A percentile compares a stretch with the other conserved stretches of the same genome.
Conservation (phyloP, 1,140 invertebrate genomes). For the Drosophila tsacasi region DNA sequence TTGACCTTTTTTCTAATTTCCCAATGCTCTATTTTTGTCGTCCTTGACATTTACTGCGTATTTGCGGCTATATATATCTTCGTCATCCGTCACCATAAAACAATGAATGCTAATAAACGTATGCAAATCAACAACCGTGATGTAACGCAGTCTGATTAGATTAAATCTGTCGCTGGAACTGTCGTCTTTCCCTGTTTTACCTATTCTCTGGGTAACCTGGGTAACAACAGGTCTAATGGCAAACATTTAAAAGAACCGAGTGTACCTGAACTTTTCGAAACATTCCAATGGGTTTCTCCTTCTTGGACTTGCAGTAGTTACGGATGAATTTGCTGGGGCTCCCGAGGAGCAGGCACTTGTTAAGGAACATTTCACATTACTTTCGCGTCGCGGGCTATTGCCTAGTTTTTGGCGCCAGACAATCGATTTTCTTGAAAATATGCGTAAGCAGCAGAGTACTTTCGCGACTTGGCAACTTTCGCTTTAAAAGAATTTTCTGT, state of each 20-base stretch:
- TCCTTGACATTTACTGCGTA: constrained; percentile 12
- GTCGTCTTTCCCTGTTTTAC: background rate
- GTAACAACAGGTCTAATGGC: constrained; percentile 45
- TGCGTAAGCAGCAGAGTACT: constrained; percentile 1
- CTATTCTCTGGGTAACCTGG: constrained; percentile 28
- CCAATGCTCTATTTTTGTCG: background rate
- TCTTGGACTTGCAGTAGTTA: constrained; percentile 38
- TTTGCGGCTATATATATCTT: background rate
- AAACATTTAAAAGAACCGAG: background rate
- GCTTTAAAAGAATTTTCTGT: constrained; percentile 26
- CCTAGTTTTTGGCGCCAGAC: constrained; percentile 60
- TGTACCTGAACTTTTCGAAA: constrained; percentile 65
- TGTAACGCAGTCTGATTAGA: constrained; percentile 59
- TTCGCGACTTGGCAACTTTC: constrained; percentile 35
- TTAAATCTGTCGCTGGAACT: constrained; percentile 30
- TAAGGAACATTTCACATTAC: constrained; percentile 74
- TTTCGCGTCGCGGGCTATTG: constrained; percentile 25
- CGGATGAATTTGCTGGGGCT: constrained; percentile 48
- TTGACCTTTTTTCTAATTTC: constrained; percentile 1
- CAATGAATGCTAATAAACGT: constrained; percentile 63
- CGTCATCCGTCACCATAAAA: constrained; percentile 45
- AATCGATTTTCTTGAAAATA: constrained; percentile 55
- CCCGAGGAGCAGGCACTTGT: constrained; percentile 62
- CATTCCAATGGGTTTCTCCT: constrained; percentile 49
- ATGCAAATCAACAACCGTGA: constrained; percentile 36